phyloP scores from a whole-genome alignment of 30 jellyfish, hydroid and myxozoan genomes.

The Sanderia malayensis region DNA sequence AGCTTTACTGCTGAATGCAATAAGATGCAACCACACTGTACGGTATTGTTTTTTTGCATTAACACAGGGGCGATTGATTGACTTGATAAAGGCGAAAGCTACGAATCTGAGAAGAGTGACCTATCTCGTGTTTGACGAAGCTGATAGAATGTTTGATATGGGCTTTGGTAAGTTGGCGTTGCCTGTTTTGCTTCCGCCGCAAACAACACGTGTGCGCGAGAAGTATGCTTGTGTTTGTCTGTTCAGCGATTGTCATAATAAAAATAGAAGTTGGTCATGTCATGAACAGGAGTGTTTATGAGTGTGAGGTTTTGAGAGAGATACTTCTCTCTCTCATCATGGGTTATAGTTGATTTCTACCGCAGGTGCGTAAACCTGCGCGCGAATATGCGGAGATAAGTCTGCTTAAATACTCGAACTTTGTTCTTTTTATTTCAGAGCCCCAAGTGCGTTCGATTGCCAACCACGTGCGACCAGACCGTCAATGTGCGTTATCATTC shows the following conservation, averaged over 20 bases:
- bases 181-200: too few relatives aligned
- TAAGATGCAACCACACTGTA: background rate
- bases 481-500: conserved; percentile 78
- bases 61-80: conserved; percentile 93
- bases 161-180: conserved; percentile 82
- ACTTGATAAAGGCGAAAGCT: conserved; percentile 87
- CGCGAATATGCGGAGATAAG: too few relatives aligned
- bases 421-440: conserved; percentile 49
- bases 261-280: too few relatives aligned
- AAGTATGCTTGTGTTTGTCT: too few relatives aligned
- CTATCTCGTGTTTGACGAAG: conserved; percentile 95
- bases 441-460: conserved; percentile 99
- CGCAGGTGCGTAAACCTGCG: too few relatives aligned
- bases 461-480: conserved; percentile 92
- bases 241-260: too few relatives aligned
- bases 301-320: too few relatives aligned
- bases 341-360: too few relatives aligned
- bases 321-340: too few relatives aligned
- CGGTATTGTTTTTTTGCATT: background rate
- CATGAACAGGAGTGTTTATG: too few relatives aligned
- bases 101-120: conserved; percentile 86
- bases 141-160: conserved; percentile 98
- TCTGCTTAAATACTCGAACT: too few relatives aligned
- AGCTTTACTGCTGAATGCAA: background rate
- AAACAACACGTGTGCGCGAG: too few relatives aligned